These are phyloP conservation scores for Octodonta nipae DNA, from an alignment of 2,888 invertebrate genomes.

Conservation along the genomic window DNA sequence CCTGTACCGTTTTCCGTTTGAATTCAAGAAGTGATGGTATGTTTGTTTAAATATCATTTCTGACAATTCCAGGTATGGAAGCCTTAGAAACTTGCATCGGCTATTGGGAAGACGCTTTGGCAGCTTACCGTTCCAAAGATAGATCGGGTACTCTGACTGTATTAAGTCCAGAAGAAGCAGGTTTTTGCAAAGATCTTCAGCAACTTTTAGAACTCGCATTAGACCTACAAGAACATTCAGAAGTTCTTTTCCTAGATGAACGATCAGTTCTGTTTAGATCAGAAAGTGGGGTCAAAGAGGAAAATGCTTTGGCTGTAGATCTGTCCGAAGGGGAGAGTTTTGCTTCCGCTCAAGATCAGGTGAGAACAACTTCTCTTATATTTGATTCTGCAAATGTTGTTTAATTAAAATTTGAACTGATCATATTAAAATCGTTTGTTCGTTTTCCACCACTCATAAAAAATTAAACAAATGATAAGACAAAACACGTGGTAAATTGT, in stretches of 20 bases:
- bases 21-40: no score
- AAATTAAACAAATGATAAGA: no score
- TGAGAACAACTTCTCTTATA: slow-evolving; percentile 27
- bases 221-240: slow-evolving; percentile 72
- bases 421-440: no score
- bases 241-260: slow-evolving; percentile 76
- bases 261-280: slow-evolving; percentile 68
- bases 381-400: no score
- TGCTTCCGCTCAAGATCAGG: slow-evolving; percentile 87
- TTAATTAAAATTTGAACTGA: no score
- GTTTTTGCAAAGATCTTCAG: slow-evolving; percentile 71
- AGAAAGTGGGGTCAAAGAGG: slow-evolving; percentile 3
- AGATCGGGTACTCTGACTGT: slow-evolving; percentile 46
- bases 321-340: slow-evolving; percentile 90
- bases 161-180: slow-evolving; percentile 72
- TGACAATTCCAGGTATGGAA: slow-evolving; percentile 77
- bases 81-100: slow-evolving; percentile 81
- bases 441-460: no score
- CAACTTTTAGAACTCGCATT: slow-evolving; percentile 70
- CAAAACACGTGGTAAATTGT: no score
- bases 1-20: no score
- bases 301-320: slow-evolving; percentile 37
- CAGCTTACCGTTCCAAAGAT: slow-evolving; percentile 54
- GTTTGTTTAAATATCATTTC: no score
- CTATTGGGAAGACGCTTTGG: slow-evolving; percentile 90